Evolutionary conservation across 2,113 vertebrate genomes (phyloP).

Genomic region (Catharus minimus): DNA sequence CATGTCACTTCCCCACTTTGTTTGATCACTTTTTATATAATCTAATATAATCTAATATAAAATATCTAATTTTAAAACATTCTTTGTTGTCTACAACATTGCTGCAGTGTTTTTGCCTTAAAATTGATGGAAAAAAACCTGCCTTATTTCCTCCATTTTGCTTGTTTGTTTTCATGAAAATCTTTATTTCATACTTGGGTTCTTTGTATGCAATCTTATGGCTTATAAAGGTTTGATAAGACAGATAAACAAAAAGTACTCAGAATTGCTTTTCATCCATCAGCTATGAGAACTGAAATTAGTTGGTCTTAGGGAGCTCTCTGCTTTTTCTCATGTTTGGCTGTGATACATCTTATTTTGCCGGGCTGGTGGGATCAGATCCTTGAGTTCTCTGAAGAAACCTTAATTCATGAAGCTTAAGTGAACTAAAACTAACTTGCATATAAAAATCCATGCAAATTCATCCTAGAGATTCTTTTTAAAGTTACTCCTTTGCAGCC

Average conservation of each 20-base stretch:
- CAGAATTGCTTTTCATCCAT: not conserved
- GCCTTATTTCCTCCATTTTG: not conserved
- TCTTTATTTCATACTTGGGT: not conserved
- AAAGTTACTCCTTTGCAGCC: not conserved
- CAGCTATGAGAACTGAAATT: not conserved
- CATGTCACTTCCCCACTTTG: not conserved
- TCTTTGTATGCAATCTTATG: not conserved
- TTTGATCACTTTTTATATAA: not conserved
- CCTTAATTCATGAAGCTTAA: not conserved
- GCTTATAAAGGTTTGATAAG: not conserved
- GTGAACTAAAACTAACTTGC: not conserved
- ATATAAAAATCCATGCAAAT: not conserved
- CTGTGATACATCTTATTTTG: not conserved
- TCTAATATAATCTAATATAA: too few relatives aligned
- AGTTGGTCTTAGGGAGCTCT: not conserved
- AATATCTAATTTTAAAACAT: not conserved
- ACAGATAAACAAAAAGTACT: not conserved
- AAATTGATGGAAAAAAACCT: not conserved
- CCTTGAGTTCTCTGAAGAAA: not conserved
- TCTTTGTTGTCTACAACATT: not conserved
- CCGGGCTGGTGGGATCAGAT: not conserved
- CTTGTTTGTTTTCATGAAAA: not conserved
- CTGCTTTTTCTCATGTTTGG: not conserved
- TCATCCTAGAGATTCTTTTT: not conserved
- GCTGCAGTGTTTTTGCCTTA: not conserved